Base-by-base conservation (phyloP, 2,888 invertebrate species). In the Cataglyphis albicans region DNA sequence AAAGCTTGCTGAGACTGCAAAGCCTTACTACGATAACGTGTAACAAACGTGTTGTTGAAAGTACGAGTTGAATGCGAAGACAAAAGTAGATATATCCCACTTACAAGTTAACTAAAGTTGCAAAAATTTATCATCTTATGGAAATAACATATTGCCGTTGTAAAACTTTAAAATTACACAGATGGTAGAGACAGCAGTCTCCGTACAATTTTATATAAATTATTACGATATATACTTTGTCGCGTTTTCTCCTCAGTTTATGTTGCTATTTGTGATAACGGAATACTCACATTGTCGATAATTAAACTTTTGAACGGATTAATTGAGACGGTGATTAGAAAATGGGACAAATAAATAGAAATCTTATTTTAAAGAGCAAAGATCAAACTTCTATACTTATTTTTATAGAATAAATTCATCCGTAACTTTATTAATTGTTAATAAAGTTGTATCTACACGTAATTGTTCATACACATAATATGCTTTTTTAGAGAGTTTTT, bases 151-250 rank as follows among this genome's bases (percentile, higher is more conserved):
- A 64, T 76, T 12, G 52, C 32, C 18, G n/a, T 63, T 65, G 35
- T 21, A 18, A 67, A 76, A 76, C 52, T 76, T 76, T 29, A 67
- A 61, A 67, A 55, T 67, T 67, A 67, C 38, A 67, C 3, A 29
- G 5, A 1, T 41, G n/a, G 29, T 35, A 6, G 35, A 35, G 4
- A 35, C 35, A 4, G 35, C 6, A 38, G 35, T 76, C 12, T 67
- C 68, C 6, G 35, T 35, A 68, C 32, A 9, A 6, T 67, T 55
- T 76, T 44, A 29, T 29, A n/a, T 52, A 21, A 70, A 48, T 41
- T 67, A 75, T 67, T 12, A 29, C 9, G 29, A 76, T 18, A 52
- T 52, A 44, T 29, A 15, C 5, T 15, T 63, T 1, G 10, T 10
- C 9, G 10, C 32, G 10, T 67, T 76, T 67, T 67, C 52, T n/a